Conservation (phyloP, 2,113 vertebrate species). For the Leucosticte australis region DNA sequence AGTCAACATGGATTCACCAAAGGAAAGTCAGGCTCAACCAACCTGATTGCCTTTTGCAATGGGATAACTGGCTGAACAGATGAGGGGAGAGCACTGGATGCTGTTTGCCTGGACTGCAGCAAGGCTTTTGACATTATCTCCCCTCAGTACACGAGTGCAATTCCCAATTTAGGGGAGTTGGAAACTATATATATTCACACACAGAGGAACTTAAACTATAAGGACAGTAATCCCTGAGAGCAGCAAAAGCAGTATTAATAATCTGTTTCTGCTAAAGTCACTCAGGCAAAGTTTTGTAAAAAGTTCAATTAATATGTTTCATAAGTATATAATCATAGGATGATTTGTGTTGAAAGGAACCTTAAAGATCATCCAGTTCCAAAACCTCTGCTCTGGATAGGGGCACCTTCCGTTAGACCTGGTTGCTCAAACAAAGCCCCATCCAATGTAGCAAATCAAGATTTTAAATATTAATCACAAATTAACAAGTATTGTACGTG, state of each 20-base stretch:
- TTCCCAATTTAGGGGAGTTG: not conserved
- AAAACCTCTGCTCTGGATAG: not conserved
- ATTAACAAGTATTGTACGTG: slow-evolving; percentile 7
- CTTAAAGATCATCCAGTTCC: not conserved
- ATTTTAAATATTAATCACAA: slow-evolving; percentile 52
- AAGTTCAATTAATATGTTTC: not conserved
- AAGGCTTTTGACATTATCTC: not conserved
- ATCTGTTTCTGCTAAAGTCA: not conserved
- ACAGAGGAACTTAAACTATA: not conserved
- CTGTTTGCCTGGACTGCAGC: not conserved
- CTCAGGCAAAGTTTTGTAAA: not conserved
- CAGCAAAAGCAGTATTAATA: not conserved
- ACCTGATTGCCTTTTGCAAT: not conserved
- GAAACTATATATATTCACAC: not conserved
- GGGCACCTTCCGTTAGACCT: not conserved
- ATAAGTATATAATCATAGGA: not conserved
- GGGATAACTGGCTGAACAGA: not conserved
- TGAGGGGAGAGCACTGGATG: not conserved
- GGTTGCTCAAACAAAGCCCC: not conserved
- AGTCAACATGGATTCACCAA: not conserved
- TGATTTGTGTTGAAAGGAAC: not conserved
- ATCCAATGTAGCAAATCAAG: not conserved
- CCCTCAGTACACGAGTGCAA: not conserved
- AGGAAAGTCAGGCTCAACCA: not conserved
- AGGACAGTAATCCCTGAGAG: not conserved